Evolutionary conservation across 64 coral and sea anemone species (phyloP), one percentile per base, ranked within the genome.

Genomic region (Hydrozoanthus tunicans): DNA sequence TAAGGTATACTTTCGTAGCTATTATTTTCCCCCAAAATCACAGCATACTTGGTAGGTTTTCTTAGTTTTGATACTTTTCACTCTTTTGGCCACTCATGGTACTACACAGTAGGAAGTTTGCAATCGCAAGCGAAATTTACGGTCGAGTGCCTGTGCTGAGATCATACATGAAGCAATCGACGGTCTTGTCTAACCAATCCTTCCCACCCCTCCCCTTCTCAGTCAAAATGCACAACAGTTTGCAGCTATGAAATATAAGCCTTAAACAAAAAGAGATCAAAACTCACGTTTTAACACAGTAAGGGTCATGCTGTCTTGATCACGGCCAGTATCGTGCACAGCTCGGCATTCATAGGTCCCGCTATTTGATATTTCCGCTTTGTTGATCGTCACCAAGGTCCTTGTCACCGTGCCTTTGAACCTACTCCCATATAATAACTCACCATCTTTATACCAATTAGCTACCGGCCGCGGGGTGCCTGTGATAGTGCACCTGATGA

Each of bases 391-490:
- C 26, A 90, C 58, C 43, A 88, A 59, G 3, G 63, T 91, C 14
- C 89, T 14, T 10, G 90, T 72, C 5, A 90, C 70, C 2, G 61
- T 63, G 6, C 77, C 58, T 17, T 82, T 79, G 0, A 59, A 62
- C 27, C 51, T 62, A 56, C 55, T 56, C 8, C n/a, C 15, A 58
- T 60, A 85, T 1, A 96, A 60, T 4, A 92, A 0, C 1, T 7
- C 71, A 3, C 72, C 51, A 32, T 92, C 83, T 51, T 96, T 96
- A 77, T 92, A 96, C 95, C 95, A 96, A 77, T 78, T 79, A 9
- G 88, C 92, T 9, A 71, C 82, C 5, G 95, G 95, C 67, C 62
- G 76, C 59, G 95, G 95, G 53, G 12, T 89, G 7, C 95, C 95
- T 82, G 58, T 62, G 61, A 84, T 70, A 3, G 9, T 51, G 25